Conservation (phyloP, 2,888 invertebrate genomes). For the Nomada goodeniana region DNA sequence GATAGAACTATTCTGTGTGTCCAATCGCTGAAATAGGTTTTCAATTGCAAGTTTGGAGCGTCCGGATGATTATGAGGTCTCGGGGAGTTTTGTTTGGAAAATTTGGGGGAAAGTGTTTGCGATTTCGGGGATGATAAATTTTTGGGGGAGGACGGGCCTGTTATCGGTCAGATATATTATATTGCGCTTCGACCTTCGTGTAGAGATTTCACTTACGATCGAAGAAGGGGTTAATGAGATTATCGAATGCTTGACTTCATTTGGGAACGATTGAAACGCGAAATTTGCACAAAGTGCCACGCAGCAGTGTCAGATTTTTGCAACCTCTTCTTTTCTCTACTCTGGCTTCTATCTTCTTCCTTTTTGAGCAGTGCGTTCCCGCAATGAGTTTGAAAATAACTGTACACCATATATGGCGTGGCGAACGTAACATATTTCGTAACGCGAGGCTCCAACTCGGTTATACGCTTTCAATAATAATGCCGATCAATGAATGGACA, state of each 20-base stretch:
- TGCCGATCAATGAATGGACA: slow-evolving; percentile 57
- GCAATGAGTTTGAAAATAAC: slow-evolving; percentile 33
- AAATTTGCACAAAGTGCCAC: slow-evolving; percentile 17
- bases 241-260: background rate
- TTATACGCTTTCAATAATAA: slow-evolving; percentile 46
- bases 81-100: no score
- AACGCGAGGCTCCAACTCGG: slow-evolving; percentile 36
- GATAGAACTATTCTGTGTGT: background rate
- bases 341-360: background rate
- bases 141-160: background rate
- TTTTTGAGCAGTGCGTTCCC: background rate
- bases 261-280: slow-evolving; percentile 9
- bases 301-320: slow-evolving; percentile 9
- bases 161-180: no score
- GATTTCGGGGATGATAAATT: no score
- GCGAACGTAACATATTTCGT: slow-evolving; percentile 46
- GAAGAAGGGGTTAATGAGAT: background rate
- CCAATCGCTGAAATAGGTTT: background rate
- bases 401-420: slow-evolving; percentile 12
- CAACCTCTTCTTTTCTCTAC: background rate
- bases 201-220: no score
- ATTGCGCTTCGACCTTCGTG: no score
- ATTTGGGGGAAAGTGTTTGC: no score
- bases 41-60: background rate
- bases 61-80: background rate